Evolutionary conservation across 2,797 vertebrate genomes (phyloP), one percentile per base, ranked within the genome.

Genomic region (Acanthopagrus latus): DNA sequence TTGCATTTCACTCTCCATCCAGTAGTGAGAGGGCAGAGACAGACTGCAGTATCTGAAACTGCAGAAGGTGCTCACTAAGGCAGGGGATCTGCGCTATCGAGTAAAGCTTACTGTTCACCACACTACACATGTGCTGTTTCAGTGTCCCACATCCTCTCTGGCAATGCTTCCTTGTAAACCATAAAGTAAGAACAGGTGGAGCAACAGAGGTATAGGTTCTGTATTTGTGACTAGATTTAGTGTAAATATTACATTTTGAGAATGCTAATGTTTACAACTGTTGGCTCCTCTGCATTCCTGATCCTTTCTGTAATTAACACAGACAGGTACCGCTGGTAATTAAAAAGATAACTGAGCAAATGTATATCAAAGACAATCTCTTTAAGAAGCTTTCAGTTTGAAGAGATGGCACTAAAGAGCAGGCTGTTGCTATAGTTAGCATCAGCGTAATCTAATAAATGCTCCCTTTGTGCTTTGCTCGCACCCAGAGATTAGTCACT

Each of bases 391-490:
- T 17, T 27, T 5, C 38, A 10, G 52, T 65, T 78, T 73, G 48
- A 75, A 50, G 50, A 67, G 51, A 64, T 57, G 50, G 66, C 59
- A 80, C 72, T 74, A 69, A 74, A 57, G 57, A 83, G 60, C 64
- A 64, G 56, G 51, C 46, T 80, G 78, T 62, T 85, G 80, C 73
- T 63, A 51, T 27, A 17, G 76, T 74, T 54, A 63, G 78, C 62
- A 83, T 89, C 84, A 83, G 72, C 75, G 64, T 71, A 86, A 87
- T 84, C 69, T 69, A 78, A 88, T 83, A 88, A 88, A 89, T 59
- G 86, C 55, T 86, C 71, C 76, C 74, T 74, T 81, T 86, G 81
- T 81, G 80, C 68, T 82, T 84, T 68, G 78, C 73, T 63, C 38
- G 55, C 69, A 66, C 44, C 64, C 23, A 41, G 69, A 89, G 80